Evolutionary conservation across 2,888 invertebrate species (phyloP).

Genomic region (Pogonocherus hispidulus): DNA sequence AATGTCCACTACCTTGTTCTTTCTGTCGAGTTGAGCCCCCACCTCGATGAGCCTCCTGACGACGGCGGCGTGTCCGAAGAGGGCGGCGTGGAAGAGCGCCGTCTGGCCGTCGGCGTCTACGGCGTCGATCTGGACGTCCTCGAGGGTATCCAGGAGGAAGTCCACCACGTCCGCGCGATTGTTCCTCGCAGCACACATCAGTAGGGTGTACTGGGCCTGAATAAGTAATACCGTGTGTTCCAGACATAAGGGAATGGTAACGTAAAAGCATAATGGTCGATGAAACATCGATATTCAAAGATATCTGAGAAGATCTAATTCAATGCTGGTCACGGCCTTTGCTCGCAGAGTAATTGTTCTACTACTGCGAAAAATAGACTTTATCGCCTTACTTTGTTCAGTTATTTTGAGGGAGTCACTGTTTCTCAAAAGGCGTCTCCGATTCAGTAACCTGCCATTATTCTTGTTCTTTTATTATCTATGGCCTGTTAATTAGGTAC

Average conservation of each 20-base stretch:
- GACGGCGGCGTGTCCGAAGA: constrained; percentile 78
- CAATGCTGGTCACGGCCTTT: no score
- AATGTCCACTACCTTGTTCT: constrained; percentile 76
- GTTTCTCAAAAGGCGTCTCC: no score
- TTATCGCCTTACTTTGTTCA: no score
- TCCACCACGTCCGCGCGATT: constrained; percentile 77
- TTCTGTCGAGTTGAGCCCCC: constrained; percentile 77
- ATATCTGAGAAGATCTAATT: no score
- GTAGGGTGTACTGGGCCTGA: constrained; percentile 79
- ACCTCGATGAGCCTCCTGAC: constrained; percentile 77
- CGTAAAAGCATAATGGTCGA: no score
- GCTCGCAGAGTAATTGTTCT: no score
- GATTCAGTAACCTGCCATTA: no score
- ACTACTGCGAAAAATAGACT: no score
- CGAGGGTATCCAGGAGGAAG: constrained; percentile 76
- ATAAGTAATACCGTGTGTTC: constrained; percentile 33
- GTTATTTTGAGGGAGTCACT: no score
- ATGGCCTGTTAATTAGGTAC: no score
- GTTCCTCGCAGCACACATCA: constrained; percentile 84
- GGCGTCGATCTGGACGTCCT: constrained; percentile 73
- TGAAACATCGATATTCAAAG: no score
- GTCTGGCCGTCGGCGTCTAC: constrained; percentile 80
- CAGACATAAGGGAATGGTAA: background rate
- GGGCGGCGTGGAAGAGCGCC: constrained; percentile 82
- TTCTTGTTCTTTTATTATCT: no score